Base-by-base conservation (phyloP, 2,113 vertebrate genomes). In the Phaethon lepturus region DNA sequence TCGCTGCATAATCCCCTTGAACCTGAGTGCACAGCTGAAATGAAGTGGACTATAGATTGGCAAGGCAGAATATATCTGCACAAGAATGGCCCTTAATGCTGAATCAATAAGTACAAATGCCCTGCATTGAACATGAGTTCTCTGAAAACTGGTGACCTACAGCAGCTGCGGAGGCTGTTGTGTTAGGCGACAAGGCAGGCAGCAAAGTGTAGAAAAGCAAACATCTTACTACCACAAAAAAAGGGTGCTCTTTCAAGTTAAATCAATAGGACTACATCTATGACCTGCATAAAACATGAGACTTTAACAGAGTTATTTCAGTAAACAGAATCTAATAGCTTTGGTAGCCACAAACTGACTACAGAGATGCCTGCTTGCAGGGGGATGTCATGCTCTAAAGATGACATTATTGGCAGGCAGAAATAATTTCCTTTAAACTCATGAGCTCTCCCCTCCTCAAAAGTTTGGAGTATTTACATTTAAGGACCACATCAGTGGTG, bases 261-360 rank as follows among this genome's bases (percentile, higher is more conserved):
- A 95, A 96, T 97, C 97, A 78, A 85, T 96, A 96, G 77, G 45
- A 58, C 86, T 72, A 26, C 47, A 55, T 77, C 89, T 88, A 45
- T 50, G 47, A 88, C 68, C 83, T 95, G 97, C 97, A 96, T 88
- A 90, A 96, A 98, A 97, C 95, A 93, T 52, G 93, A 93, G 86
- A 47, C n/a, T 76, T 90, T 93, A 93, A 74, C 22, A 81, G 89
- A 91, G 90, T 96, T 95, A 38, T 92, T 95, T 69, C 64, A 72
- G 92, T 82, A 91, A 95, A 78, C 67, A 80, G 40, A 31, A 55
- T 59, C 78, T 93, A 95, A 72, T 31, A 82, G 88, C 83, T 64
- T 59, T 91, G 45, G 53, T 83, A 55, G 67, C 67, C 45, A 80
- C 62, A 84, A 77, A 31, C 22, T 72, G 86, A 19, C 81, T 88